Conservation (phyloP, 92 coral and sea anemone genomes). For the Palythoa grandiflora region DNA sequence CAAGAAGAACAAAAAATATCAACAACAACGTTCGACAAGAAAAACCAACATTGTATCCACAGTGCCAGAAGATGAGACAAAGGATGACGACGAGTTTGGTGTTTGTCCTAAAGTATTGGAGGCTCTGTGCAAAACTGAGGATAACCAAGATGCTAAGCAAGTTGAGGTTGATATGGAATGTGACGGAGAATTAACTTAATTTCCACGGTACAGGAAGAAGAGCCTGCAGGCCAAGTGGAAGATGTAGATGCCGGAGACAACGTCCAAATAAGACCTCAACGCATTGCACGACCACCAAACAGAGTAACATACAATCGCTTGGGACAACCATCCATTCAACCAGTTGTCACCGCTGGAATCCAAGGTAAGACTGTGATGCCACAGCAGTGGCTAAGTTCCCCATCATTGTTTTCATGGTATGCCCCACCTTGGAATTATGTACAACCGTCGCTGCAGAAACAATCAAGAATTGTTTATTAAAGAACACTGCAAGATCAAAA, state of each 20-base stretch:
- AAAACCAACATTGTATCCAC: not conserved
- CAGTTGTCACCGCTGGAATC: slow-evolving; percentile 46
- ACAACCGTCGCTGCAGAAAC: not conserved
- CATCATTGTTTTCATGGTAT: slow-evolving; percentile 13
- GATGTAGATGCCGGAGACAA: slow-evolving; percentile 19
- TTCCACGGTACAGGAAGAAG: slow-evolving; percentile 10
- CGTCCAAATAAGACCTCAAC: not conserved
- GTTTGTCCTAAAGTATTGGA: not conserved
- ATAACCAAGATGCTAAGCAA: not conserved
- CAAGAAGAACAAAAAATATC: too few relatives aligned
- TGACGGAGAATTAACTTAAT: not conserved
- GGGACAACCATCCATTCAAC: slow-evolving; percentile 59
- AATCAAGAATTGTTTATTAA: not conserved
- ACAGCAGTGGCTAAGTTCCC: slow-evolving; percentile 9
- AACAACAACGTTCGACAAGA: not conserved
- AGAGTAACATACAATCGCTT: slow-evolving; percentile 45
- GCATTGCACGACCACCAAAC: slow-evolving; percentile 44
- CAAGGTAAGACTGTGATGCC: slow-evolving; percentile 25
- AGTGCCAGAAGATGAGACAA: not conserved
- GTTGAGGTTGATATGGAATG: slow-evolving; percentile 2
- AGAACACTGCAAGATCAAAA: not conserved
- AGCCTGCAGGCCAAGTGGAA: slow-evolving; percentile 36
- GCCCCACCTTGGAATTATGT: not conserved
- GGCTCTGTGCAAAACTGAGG: slow-evolving; percentile 21
- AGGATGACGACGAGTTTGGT: too few relatives aligned